These are phyloP conservation scores for Australoheros scitulus DNA, from an alignment of 2,113 vertebrate species.

Conservation along the genomic window DNA sequence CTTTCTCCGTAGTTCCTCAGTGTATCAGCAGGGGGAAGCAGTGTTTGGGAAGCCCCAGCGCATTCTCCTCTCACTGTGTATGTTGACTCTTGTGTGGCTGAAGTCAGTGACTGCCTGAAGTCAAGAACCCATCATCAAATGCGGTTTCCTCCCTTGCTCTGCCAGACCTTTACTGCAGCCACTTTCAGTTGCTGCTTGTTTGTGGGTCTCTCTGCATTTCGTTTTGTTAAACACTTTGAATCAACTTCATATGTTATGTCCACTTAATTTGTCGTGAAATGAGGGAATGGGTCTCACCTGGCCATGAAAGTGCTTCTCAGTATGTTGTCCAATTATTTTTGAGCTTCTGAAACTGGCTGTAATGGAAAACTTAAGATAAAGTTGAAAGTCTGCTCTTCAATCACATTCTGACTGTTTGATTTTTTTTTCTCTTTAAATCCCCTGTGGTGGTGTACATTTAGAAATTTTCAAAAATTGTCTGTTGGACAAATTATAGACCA, in stretches of 20 bases:
- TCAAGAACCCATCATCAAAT: too few species aligned
- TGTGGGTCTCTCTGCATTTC: too few species aligned
- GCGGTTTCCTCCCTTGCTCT: too few species aligned
- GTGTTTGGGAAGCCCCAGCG: conserved; percentile 40
- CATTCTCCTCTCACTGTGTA: conserved; percentile 42
- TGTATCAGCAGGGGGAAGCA: conserved; percentile 70
- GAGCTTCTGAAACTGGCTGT: background rate
- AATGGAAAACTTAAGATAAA: background rate
- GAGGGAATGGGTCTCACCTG: background rate
- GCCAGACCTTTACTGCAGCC: too few species aligned
- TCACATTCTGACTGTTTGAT: background rate
- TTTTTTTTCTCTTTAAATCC: background rate
- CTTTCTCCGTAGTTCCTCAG: conserved; percentile 27
- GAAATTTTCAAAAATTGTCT: too few species aligned
- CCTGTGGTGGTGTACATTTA: background rate
- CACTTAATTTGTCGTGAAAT: too few species aligned
- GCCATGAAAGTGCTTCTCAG: background rate
- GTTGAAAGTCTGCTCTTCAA: background rate
- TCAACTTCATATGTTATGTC: too few species aligned
- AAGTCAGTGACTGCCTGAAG: too few species aligned
- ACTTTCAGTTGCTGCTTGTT: too few species aligned
- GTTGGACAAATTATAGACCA: accelerated
- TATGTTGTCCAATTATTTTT: background rate
- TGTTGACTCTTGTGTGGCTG: conserved; percentile 49
- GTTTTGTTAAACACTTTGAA: too few species aligned